Evolutionary conservation across 2,113 vertebrate species (phyloP), one percentile per base, ranked within the genome.

Genomic region (Neodontobutis hainanensis): DNA sequence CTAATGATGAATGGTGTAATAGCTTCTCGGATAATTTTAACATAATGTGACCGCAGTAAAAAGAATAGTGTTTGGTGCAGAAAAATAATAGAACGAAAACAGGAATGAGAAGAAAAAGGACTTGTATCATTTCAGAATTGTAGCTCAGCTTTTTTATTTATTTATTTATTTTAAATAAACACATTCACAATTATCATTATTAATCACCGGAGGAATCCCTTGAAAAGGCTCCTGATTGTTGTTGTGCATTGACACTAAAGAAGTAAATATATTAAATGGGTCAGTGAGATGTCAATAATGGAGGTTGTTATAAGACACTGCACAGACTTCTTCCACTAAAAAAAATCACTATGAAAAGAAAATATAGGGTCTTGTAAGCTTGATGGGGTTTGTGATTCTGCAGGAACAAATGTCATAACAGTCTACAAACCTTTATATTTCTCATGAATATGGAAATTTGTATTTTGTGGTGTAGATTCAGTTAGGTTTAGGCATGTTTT

Each of bases 11-110:
- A 68, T 45, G 16, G 35, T 2, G 9, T 67, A 75, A 66, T 58
- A 65, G 42, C 64, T 62, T 78, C 73, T 68, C 66, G 59, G 66
- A 44, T 61, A 45, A 79, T 77, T 71, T 35, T 47, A 56, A 68
- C 73, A 61, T 59, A 61, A 67, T 53, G 52, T 43, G 42, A 38
- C 14, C 27, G 35, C 48, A 47, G 64, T 60, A 59, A 57, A 51
- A 49, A 16, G 52, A 59, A 56, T n/a, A 11, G 11, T 36, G 44
- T 27, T 55, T 12, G 10, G 56, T 4, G 34, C 34, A 70, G 32
- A 53, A n/a, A 57, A 15, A 50, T 6, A 65, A 27, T 34, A n/a
- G 48, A 38, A 35, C 2, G 43, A 19, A 61, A 51, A 49, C 44
- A 46, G 35, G 15, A 45, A 44, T 46, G 11, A 8, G 34, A 3